Evolutionary conservation across 2,888 invertebrate species (phyloP).

Genomic region (Amphipoea oculea): DNA sequence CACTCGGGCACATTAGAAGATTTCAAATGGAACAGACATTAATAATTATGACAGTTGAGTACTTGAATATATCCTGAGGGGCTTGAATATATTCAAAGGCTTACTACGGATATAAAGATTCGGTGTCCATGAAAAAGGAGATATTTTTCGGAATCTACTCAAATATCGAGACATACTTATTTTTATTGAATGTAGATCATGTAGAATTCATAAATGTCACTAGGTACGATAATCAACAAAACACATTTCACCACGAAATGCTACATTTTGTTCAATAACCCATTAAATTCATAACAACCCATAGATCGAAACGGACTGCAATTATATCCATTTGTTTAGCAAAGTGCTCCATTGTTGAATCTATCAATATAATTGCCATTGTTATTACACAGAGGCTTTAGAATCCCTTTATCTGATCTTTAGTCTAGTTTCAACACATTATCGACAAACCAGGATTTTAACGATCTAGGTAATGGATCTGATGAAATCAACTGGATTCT

Average conservation of each 20-base stretch:
- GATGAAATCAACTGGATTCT: slow-evolving; percentile 47
- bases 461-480: slow-evolving; percentile 25
- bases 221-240: neutral
- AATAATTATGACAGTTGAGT: slow-evolving; percentile 9
- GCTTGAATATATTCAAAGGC: slow-evolving; percentile 5
- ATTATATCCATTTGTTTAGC: slow-evolving; percentile 46
- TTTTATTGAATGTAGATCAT: too few species aligned
- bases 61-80: neutral
- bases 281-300: slow-evolving; percentile 23
- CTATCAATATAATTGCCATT: slow-evolving; percentile 37
- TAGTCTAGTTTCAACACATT: slow-evolving; percentile 33
- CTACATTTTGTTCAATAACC: slow-evolving; percentile 24
- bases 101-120: neutral
- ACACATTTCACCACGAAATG: slow-evolving; percentile 6
- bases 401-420: slow-evolving; percentile 22
- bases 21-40: slow-evolving; percentile 12
- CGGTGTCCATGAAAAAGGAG: neutral
- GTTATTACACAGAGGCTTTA: slow-evolving; percentile 29
- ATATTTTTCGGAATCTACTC: neutral
- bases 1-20: neutral
- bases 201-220: neutral
- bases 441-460: slow-evolving; percentile 31
- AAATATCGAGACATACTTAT: neutral
- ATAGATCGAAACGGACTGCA: slow-evolving; percentile 20
- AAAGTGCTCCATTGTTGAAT: slow-evolving; percentile 52